Evolutionary conservation across 1,140 invertebrate genomes (phyloP).

Genomic region (Plectrocnemia conspersa): DNA sequence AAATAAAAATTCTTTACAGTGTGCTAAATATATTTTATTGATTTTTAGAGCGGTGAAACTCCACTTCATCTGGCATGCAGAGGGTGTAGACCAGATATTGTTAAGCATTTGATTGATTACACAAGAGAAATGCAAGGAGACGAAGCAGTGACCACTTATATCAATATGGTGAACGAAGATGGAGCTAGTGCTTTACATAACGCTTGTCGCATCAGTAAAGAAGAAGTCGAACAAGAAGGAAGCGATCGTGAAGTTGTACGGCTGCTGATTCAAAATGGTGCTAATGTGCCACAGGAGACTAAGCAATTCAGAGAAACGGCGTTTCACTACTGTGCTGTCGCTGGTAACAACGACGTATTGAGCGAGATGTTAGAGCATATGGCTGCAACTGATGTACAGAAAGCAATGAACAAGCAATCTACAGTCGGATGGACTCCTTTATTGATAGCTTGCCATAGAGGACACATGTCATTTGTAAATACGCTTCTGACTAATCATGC

Average conservation of each 20-base stretch:
- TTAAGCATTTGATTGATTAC: slow-evolving; percentile 78
- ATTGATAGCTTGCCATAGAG: slow-evolving; percentile 80
- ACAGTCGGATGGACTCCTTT: slow-evolving; percentile 92
- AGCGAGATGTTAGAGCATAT: slow-evolving; percentile 90
- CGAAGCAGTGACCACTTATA: slow-evolving; percentile 66
- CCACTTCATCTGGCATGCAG: slow-evolving; percentile 86
- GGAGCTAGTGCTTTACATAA: slow-evolving; percentile 93
- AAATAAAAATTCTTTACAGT: neutral
- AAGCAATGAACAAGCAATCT: slow-evolving; percentile 90
- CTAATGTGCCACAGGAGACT: slow-evolving; percentile 80
- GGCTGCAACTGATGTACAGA: slow-evolving; percentile 79
- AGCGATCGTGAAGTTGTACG: slow-evolving; percentile 89
- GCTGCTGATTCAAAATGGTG: slow-evolving; percentile 82
- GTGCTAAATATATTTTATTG: slow-evolving; percentile 11
- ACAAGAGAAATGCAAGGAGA: slow-evolving; percentile 70
- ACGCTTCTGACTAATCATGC: slow-evolving; percentile 87
- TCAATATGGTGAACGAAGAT: slow-evolving; percentile 80
- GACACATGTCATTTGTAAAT: slow-evolving; percentile 79
- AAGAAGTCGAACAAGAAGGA: slow-evolving; percentile 65
- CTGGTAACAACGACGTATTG: slow-evolving; percentile 93
- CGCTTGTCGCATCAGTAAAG: slow-evolving; percentile 72
- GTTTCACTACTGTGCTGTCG: slow-evolving; percentile 90
- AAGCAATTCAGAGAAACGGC: slow-evolving; percentile 86
- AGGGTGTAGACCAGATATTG: slow-evolving; percentile 80
- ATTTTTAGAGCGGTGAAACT: slow-evolving; percentile 84